Base-by-base conservation (phyloP, 2,797 vertebrate genomes). In the Myripristis jacobus region DNA sequence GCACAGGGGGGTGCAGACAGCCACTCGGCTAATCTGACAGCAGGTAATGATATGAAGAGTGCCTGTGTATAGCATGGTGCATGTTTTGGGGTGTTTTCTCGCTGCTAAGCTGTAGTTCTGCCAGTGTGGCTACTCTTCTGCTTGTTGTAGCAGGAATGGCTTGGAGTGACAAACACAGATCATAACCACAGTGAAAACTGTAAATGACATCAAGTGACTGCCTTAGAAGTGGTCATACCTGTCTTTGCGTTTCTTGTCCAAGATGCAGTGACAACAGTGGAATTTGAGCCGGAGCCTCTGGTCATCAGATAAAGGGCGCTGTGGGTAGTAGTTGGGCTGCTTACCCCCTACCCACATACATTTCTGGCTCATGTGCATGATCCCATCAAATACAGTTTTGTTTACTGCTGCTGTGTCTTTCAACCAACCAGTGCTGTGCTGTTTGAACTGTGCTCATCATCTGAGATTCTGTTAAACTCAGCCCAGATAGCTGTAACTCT, bases 251-350 rank as follows among this genome's bases (percentile, higher is more conserved):
- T 43, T 53, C 46, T 41, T 24, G 41, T n/a, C 92, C 95, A 41
- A 15, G 93, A 94, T 94, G 38, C 91, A 93, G 44, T 15, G 44
- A 94, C 94, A 91, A 94, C 94, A 89, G 93, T 95, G 89, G 94
- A 95, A 93, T 74, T 95, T 92, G 94, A 95, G 93, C 93, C 94
- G 86, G 94, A 95, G 93, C 92, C 94, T 73, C 92, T 94, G n/a
- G n/a, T n/a, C n/a, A n/a, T n/a, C n/a, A n/a, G n/a, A n/a, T n/a
- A n/a, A n/a, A n/a, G n/a, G n/a, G n/a, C n/a, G n/a, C n/a, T n/a
- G n/a, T 41, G 15, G 94, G 95, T 95, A 95, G 94, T 95, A 94
- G 94, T 95, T 93, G 61, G 55, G 62, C 22, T 52, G 41, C 62
- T 52, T 3, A 36, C 43, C 15, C 60, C 54, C 16, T 38, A 43